Evolutionary conservation across 2,888 invertebrate species (phyloP), one percentile per base, ranked within the genome.

Genomic region (Nymphalis urticae): DNA sequence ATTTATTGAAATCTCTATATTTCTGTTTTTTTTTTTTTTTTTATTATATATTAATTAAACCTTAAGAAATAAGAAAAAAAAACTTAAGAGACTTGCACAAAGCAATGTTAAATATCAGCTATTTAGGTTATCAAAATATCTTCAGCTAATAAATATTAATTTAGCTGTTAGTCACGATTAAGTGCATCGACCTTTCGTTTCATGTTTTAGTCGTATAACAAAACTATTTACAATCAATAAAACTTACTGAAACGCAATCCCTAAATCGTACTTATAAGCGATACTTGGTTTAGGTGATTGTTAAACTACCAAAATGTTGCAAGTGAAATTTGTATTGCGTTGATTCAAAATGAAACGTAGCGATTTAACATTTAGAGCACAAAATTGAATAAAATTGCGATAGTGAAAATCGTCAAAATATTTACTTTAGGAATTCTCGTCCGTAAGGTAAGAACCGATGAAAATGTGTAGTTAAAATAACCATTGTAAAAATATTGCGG

Each of bases 181-280:
- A 27, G 47, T 32, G 24, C 60, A 21, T 53, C 60, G 60, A 66
- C 24, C 65, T 47, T 24, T 24, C 6, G 24, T 51, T 66, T 60
- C 66, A 66, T 53, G 66, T 27, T 53, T n/a, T 19, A 58, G 36
- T 42, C 58, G 10, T 42, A 58, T 58, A 58, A 58, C 58, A 42
- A 58, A 58, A 58, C 36, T 58, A 42, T 58, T 58, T 19, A 58
- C 19, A 42, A 42, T 58, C 58, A 58, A 58, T 58, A 58, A 58
- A 58, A 19, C 17, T 58, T 36, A 42, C 19, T 58, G 36, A 58
- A 58, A 42, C 58, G 54, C 32, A 32, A 58, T 42, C 58, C 58
- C 19, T 13, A 56, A 54, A 32, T n/a, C 17, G 54, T 56, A 56
- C 6, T 27, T 56, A 56, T 8, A 32, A 56, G 32, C 27, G 32